A percentile compares a stretch with the other conserved stretches of the same genome.
Conservation (phyloP, 2,888 invertebrate species). For the Petrolisthes cinctipes region DNA sequence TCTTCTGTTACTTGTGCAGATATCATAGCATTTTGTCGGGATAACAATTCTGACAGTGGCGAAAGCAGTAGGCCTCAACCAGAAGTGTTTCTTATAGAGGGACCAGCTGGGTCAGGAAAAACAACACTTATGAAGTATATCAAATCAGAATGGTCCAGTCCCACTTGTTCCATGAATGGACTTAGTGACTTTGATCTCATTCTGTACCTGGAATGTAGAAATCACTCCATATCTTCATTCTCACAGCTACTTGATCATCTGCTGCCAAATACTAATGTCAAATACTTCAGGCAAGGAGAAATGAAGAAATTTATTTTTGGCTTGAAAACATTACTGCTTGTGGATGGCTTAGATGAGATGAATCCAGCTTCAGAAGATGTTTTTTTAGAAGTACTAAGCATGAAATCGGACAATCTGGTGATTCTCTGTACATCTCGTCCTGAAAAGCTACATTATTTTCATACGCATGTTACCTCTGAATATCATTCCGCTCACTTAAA, state of each 20-base stretch:
- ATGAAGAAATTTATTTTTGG: constrained; percentile 8
- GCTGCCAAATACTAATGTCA: constrained; percentile 23
- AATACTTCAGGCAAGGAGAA: constrained; percentile 21
- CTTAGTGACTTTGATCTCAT: constrained; percentile 25
- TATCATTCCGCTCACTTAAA: constrained; percentile 26
- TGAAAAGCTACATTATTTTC: constrained; percentile 26
- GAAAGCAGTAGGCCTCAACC: neutral
- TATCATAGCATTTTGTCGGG: constrained; percentile 15
- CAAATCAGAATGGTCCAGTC: constrained; percentile 8
- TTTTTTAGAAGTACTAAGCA: constrained; percentile 27
- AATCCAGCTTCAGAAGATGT: constrained; percentile 32
- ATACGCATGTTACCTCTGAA: constrained; percentile 5
- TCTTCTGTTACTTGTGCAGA: constrained; percentile 16
- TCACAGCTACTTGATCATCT: constrained; percentile 20
- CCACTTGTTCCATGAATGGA: neutral
- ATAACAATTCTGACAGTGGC: neutral
- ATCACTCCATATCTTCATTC: constrained; percentile 10
- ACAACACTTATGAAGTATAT: constrained; percentile 32
- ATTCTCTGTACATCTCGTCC: constrained; percentile 41
- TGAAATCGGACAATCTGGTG: constrained; percentile 10
- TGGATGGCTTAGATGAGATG: constrained; percentile 42
- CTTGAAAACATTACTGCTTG: constrained; percentile 19
- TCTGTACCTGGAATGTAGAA: constrained; percentile 32
- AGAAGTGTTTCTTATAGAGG: constrained; percentile 34
- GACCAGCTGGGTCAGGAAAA: constrained; percentile 40